Conservation (phyloP, 2,113 vertebrate genomes). For the Danionella cerebrum region DNA sequence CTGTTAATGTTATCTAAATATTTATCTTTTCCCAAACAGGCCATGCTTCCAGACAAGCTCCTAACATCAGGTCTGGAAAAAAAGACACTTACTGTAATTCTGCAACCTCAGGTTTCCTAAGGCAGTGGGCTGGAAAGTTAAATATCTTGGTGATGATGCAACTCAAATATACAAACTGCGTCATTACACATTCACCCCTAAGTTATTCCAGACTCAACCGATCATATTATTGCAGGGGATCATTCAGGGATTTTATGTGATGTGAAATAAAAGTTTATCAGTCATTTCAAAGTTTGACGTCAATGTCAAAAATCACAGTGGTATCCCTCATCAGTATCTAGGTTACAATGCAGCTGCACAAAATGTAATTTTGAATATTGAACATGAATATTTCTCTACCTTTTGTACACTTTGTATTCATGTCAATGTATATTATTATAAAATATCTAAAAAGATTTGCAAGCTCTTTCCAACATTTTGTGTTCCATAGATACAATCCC, state of each 20-base stretch:
- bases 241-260: neutral
- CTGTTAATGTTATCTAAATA: slow-evolving; percentile 28
- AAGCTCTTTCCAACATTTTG: no score
- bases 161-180: neutral
- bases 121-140: neutral
- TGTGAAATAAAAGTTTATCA: neutral
- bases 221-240: neutral
- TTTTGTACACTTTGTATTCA: no score
- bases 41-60: neutral
- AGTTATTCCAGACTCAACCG: neutral
- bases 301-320: no score
- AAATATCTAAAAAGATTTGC: no score
- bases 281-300: no score
- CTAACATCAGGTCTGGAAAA: neutral
- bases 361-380: no score
- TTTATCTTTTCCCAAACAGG: slow-evolving; percentile 23
- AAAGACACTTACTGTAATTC: neutral
- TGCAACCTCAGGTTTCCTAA: neutral
- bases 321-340: no score
- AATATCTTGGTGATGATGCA: neutral
- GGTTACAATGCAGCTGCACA: no score
- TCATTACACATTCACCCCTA: neutral
- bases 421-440: no score
- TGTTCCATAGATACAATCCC: no score
- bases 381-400: no score